Evolutionary conservation across 2,888 invertebrate species (phyloP).

Genomic region (Hoplodrina blanda): DNA sequence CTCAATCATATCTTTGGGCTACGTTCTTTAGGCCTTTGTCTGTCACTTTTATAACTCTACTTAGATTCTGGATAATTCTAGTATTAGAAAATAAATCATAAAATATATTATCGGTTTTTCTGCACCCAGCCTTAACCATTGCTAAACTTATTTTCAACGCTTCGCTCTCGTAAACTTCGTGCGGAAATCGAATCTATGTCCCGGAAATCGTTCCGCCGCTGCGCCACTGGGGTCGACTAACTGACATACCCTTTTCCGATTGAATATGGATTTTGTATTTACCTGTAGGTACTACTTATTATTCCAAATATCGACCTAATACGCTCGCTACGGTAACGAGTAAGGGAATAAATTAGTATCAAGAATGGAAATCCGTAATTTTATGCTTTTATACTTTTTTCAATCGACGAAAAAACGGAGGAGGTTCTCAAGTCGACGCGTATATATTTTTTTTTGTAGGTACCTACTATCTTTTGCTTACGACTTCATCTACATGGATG

Average conservation of each 20-base stretch:
- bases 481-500: too few species aligned
- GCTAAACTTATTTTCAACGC: conserved; percentile 25
- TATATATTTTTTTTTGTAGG: too few species aligned
- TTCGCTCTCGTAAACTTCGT: conserved; percentile 20
- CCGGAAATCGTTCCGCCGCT: conserved; percentile 39
- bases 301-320: conserved; percentile 13
- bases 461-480: too few species aligned
- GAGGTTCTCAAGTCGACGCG: too few species aligned
- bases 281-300: not conserved
- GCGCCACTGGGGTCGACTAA: conserved; percentile 21
- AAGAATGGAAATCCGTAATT: not conserved
- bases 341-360: not conserved
- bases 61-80: not conserved
- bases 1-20: not conserved
- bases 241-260: conserved; percentile 34
- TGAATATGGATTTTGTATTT: conserved; percentile 29
- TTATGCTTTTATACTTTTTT: not conserved
- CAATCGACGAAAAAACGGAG: too few species aligned
- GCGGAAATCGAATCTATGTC: conserved; percentile 47
- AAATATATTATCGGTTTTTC: not conserved
- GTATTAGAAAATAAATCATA: not conserved
- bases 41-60: not conserved
- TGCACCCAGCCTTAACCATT: not conserved
- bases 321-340: not conserved
- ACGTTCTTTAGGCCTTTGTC: not conserved